Conservation (phyloP, 2,888 invertebrate genomes). For the Apodemia mormo region DNA sequence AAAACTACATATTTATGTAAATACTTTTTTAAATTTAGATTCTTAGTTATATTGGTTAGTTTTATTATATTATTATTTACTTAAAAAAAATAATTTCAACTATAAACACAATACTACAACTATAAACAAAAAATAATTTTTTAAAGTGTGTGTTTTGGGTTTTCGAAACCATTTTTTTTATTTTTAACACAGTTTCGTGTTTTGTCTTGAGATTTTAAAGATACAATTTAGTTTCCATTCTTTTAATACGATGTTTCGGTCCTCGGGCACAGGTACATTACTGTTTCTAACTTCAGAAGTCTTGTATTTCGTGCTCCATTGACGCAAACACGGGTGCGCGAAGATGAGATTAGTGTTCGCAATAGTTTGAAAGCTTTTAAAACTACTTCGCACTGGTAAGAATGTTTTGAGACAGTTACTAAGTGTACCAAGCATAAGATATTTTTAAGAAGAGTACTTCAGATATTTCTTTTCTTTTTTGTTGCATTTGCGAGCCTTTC, state of each 20-base stretch:
- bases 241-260: not conserved
- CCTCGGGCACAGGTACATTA: conserved; percentile 9
- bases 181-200: too few relatives aligned
- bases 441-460: not conserved
- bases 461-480: not conserved
- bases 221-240: not conserved
- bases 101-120: too few relatives aligned
- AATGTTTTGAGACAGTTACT: conserved; percentile 7
- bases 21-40: too few relatives aligned
- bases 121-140: too few relatives aligned
- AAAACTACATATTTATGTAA: too few relatives aligned
- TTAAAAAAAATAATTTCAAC: too few relatives aligned
- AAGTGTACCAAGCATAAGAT: not conserved
- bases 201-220: not conserved
- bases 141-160: too few relatives aligned
- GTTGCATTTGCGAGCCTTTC: too few relatives aligned
- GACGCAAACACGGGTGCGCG: conserved; percentile 33
- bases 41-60: too few relatives aligned
- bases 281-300: conserved; percentile 34
- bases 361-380: conserved; percentile 14
- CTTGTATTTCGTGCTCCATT: conserved; percentile 44
- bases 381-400: conserved; percentile 3
- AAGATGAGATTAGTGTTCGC: conserved; percentile 26
- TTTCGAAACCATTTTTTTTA: too few relatives aligned
- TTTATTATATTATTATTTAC: too few relatives aligned